phyloP scores from a whole-genome alignment of 2,113 vertebrate species.

The Scatophagus argus region DNA sequence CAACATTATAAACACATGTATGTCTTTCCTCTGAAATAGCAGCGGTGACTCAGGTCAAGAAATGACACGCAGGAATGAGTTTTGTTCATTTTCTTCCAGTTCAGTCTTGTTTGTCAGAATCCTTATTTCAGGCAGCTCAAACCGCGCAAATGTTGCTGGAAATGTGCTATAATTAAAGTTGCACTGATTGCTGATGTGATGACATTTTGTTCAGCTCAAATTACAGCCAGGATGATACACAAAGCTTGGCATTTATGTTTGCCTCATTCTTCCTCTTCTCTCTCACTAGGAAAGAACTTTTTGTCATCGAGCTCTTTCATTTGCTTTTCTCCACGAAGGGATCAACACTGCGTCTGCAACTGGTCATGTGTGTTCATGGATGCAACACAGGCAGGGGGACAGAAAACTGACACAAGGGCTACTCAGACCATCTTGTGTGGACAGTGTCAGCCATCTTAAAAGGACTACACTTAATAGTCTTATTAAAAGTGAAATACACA shows the following conservation, averaged over 20 bases:
- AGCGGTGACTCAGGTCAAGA: slow-evolving; percentile 43
- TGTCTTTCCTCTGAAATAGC: slow-evolving; percentile 31
- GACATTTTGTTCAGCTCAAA: slow-evolving; percentile 56
- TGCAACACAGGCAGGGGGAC: background rate
- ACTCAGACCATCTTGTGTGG: slow-evolving; percentile 11
- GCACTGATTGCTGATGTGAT: slow-evolving; percentile 52
- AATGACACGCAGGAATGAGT: slow-evolving; percentile 30
- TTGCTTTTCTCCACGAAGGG: slow-evolving; percentile 22
- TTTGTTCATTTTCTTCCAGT: slow-evolving; percentile 29
- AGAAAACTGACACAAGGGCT: background rate
- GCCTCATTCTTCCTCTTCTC: slow-evolving; percentile 7
- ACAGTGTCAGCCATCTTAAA: no score
- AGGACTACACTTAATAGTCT: no score
- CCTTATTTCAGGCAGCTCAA: slow-evolving; percentile 7
- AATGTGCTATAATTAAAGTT: slow-evolving; percentile 48
- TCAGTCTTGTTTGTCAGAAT: slow-evolving; percentile 28
- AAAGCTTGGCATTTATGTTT: slow-evolving; percentile 43
- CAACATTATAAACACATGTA: slow-evolving; percentile 55
- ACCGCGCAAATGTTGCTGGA: slow-evolving; percentile 32
- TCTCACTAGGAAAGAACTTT: slow-evolving; percentile 16
- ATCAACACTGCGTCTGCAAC: slow-evolving; percentile 35
- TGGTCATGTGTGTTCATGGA: slow-evolving; percentile 9
- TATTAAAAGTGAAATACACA: background rate
- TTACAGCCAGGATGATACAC: slow-evolving; percentile 31
- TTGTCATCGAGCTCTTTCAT: slow-evolving; percentile 25